Evolutionary conservation across 2,113 vertebrate genomes (phyloP).

Genomic region (Prolemur simus): DNA sequence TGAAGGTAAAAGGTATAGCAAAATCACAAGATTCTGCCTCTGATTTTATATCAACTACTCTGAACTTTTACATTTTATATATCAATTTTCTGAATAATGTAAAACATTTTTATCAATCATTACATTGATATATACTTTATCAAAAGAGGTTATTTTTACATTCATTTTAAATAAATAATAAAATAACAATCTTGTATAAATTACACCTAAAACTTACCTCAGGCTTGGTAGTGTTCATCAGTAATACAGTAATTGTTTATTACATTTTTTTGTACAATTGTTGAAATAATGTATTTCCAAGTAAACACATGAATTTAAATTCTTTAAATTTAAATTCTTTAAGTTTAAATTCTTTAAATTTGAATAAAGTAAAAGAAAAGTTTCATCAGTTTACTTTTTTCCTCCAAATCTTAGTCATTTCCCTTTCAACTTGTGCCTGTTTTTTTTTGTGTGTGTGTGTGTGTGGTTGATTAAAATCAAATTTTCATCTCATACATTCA

Average conservation of each 20-base stretch:
- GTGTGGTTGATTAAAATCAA: too few species aligned
- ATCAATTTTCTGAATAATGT: neutral
- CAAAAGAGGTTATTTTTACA: neutral
- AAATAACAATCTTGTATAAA: neutral
- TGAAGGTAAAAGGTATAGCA: neutral
- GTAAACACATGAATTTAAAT: neutral
- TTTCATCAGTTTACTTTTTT: neutral
- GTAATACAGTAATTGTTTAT: neutral
- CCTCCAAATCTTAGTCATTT: neutral
- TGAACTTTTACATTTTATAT: neutral
- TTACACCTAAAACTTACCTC: neutral
- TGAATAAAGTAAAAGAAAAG: neutral
- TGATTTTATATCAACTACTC: neutral
- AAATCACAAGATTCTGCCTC: neutral
- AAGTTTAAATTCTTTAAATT: neutral
- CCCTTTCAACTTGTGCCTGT: neutral
- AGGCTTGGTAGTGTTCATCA: neutral
- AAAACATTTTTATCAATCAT: neutral
- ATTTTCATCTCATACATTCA: neutral
- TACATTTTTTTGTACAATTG: neutral
- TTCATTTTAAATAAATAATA: constrained; percentile 6
- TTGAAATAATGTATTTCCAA: neutral
- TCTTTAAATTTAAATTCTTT: too few species aligned
- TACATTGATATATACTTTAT: neutral
- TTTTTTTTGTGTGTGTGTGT: neutral